These are phyloP conservation scores for Cephus pygmeus DNA, from an alignment of 2,888 invertebrate genomes.

Conservation along the genomic window DNA sequence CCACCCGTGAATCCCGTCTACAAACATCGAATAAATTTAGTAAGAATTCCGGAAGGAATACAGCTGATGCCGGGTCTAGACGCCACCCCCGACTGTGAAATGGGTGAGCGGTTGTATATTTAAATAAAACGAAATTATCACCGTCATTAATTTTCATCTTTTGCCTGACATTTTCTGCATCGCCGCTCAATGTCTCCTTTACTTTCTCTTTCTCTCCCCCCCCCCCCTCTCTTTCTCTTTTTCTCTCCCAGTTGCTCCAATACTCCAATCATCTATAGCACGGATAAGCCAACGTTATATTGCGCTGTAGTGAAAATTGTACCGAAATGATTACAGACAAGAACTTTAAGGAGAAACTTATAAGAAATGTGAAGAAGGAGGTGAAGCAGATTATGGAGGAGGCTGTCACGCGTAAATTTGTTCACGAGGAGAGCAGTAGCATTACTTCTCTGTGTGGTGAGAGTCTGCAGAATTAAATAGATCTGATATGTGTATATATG, in stretches of 20 bases:
- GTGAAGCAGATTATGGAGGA: constrained; percentile 98
- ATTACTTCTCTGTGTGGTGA: constrained; percentile 88
- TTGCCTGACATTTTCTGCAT: background rate
- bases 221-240: background rate
- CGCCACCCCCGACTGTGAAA: constrained; percentile 21
- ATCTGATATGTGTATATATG: background rate
- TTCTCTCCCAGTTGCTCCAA: background rate
- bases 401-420: constrained; percentile 91
- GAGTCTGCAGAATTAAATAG: constrained; percentile 25
- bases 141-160: background rate
- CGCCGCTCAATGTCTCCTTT: background rate
- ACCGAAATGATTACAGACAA: constrained; percentile 39
- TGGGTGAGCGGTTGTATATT: constrained; percentile 15
- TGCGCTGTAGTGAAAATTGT: background rate
- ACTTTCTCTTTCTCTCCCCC: background rate
- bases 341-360: constrained; percentile 80
- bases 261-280: background rate
- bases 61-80: constrained; percentile 25
- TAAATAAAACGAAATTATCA: background rate
- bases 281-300: background rate
- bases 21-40: background rate
- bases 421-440: constrained; percentile 91
- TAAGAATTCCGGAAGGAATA: constrained; percentile 1
- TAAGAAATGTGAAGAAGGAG: constrained; percentile 87
- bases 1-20: constrained; percentile 2